phyloP scores from a whole-genome alignment of 2,113 vertebrate genomes.

The Turnix velox region DNA sequence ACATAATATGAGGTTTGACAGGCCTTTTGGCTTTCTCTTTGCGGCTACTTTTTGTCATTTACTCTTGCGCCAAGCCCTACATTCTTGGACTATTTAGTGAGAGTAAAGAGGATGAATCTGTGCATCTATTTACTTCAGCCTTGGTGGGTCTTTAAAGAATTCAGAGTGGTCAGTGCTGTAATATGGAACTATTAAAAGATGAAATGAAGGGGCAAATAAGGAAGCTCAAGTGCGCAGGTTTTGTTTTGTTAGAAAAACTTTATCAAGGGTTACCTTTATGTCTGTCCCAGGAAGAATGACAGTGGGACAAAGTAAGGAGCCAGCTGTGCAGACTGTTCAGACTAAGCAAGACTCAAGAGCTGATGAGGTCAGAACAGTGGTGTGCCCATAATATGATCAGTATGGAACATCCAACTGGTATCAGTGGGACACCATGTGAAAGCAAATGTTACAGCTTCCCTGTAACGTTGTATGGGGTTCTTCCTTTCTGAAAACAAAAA shows the following conservation, averaged over 20 bases:
- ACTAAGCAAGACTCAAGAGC: not conserved
- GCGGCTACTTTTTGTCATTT: not conserved
- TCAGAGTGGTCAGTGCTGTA: not conserved
- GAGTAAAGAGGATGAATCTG: not conserved
- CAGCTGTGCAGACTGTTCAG: not conserved
- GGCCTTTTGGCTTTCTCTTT: not conserved
- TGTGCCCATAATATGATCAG: not conserved
- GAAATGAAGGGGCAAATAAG: not conserved
- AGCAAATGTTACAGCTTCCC: not conserved
- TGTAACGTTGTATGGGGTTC: not conserved
- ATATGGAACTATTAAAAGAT: not conserved
- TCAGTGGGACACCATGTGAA: not conserved
- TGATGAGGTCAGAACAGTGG: not conserved
- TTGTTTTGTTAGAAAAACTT: not conserved
- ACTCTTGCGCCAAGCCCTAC: not conserved
- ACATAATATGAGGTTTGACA: not conserved
- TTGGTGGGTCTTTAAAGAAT: not conserved
- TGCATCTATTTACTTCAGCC: not conserved
- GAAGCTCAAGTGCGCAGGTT: not conserved
- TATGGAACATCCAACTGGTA: not conserved
- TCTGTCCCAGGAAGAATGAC: not conserved
- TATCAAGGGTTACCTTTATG: not conserved
- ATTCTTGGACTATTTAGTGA: not conserved
- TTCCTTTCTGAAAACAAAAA: not conserved
- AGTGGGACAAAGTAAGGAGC: not conserved